These are phyloP conservation scores for Epicampocera succincta DNA, from an alignment of 2,888 invertebrate genomes.

Conservation along the genomic window DNA sequence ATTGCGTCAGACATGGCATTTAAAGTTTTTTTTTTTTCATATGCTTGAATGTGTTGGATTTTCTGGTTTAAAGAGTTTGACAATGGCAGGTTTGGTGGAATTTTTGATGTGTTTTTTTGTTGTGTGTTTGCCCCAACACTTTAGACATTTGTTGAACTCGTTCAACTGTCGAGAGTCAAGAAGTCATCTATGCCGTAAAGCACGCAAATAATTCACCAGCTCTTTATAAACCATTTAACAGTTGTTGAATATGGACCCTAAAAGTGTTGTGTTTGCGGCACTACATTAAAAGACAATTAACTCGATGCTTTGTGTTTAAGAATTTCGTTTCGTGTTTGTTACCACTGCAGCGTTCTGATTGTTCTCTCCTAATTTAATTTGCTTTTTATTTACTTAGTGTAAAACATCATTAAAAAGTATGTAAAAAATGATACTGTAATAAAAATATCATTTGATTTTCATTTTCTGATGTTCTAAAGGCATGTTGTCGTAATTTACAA, in stretches of 20 bases:
- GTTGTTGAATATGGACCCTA: too few relatives aligned
- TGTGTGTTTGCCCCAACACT: conserved; percentile 21
- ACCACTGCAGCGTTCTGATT: conserved; percentile 7
- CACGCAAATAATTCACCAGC: not conserved
- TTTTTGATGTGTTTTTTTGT: not conserved
- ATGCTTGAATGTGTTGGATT: not conserved
- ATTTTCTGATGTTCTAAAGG: too few relatives aligned
- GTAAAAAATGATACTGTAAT: too few relatives aligned
- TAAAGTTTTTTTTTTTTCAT: conserved; percentile 26
- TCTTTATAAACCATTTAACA: too few relatives aligned
- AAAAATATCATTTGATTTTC: too few relatives aligned
- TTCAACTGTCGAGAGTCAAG: conserved; percentile 32
- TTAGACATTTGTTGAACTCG: conserved; percentile 57
- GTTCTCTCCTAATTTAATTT: not conserved
- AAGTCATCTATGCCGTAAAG: conserved; percentile 31
- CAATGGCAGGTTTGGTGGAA: conserved; percentile 2
- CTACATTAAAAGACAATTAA: conserved; percentile 41
- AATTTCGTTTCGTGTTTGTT: conserved; percentile 6
- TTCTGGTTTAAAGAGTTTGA: conserved; percentile 24
- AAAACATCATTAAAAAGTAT: not conserved
- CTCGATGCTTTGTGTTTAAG: conserved; percentile 21
- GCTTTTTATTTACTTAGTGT: conserved; percentile 23
- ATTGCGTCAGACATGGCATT: conserved; percentile 57
- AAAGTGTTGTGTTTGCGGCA: not conserved
- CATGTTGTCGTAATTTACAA: too few relatives aligned